Evolutionary conservation across 2,888 invertebrate species (phyloP).

Genomic region (Psylliodes chrysocephalus): DNA sequence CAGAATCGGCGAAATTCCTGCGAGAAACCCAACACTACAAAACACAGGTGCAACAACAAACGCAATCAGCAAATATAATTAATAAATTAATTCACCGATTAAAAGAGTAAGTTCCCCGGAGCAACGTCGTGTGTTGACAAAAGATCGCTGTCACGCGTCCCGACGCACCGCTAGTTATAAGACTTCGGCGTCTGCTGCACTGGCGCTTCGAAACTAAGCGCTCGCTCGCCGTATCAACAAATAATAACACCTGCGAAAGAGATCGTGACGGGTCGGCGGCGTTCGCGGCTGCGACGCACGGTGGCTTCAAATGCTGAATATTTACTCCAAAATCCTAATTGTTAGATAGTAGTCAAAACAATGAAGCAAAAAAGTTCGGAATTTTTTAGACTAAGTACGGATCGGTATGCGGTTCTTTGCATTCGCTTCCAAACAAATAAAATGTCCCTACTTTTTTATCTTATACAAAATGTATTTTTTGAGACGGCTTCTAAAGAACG

Average conservation of each 20-base stretch:
- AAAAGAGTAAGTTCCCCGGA: not conserved
- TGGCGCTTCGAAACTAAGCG: slow-evolving; percentile 38
- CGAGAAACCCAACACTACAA: slow-evolving; percentile 22
- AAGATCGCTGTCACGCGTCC: slow-evolving; percentile 29
- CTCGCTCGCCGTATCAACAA: slow-evolving; percentile 30
- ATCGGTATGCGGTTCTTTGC: too few relatives aligned
- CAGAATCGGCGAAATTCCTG: slow-evolving; percentile 26
- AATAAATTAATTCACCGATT: not conserved
- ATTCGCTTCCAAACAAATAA: too few relatives aligned
- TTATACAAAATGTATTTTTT: too few relatives aligned
- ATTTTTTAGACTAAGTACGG: too few relatives aligned
- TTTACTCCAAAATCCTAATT: too few relatives aligned
- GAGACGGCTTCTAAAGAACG: too few relatives aligned
- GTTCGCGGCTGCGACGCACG: too few relatives aligned
- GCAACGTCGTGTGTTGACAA: slow-evolving; percentile 18
- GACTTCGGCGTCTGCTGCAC: slow-evolving; percentile 33
- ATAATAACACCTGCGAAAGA: slow-evolving; percentile 39
- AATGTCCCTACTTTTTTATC: too few relatives aligned
- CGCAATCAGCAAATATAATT: not conserved
- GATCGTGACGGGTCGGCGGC: slow-evolving; percentile 29
- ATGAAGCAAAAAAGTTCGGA: too few relatives aligned
- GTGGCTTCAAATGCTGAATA: too few relatives aligned
- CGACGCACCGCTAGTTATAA: slow-evolving; percentile 32
- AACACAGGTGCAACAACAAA: slow-evolving; percentile 26
- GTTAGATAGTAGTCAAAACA: too few relatives aligned